These are phyloP conservation scores for Ferdinandea cuprea DNA, from an alignment of 2,888 invertebrate species.

Conservation along the genomic window DNA sequence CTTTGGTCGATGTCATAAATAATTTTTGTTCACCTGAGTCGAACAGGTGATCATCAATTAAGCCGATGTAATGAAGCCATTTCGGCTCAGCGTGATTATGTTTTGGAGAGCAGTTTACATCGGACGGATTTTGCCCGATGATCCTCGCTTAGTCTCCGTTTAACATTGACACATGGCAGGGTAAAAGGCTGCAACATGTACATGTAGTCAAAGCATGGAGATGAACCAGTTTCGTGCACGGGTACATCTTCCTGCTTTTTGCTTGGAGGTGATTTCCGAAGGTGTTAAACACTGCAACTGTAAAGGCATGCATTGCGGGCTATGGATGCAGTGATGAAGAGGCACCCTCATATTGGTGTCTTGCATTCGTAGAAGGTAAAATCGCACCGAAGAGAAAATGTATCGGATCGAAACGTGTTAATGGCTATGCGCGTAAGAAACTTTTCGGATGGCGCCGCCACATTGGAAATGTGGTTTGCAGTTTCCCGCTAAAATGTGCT, in stretches of 20 bases:
- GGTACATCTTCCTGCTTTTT: conserved; percentile 47
- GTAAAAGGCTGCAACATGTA: conserved; percentile 62
- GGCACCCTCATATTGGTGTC: conserved; percentile 45
- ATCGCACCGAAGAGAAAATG: conserved; percentile 23
- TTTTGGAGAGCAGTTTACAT: conserved; percentile 68
- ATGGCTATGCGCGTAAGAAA: conserved; percentile 18
- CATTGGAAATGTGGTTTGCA: not conserved
- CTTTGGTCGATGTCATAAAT: conserved; percentile 60
- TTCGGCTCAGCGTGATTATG: conserved; percentile 74
- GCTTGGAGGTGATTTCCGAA: conserved; percentile 57
- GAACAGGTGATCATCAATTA: conserved; percentile 72
- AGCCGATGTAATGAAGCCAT: conserved; percentile 75
- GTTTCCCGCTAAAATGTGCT: conserved; percentile 8
- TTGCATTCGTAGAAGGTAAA: conserved; percentile 17
- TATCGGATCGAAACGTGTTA: conserved; percentile 28
- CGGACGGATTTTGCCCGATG: conserved; percentile 24
- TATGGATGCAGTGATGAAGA: not conserved
- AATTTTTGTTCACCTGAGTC: conserved; percentile 64
- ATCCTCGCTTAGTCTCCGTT: conserved; percentile 35
- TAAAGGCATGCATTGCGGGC: conserved; percentile 7
- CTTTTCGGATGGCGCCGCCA: not conserved
- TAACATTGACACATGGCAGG: conserved; percentile 72
- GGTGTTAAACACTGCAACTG: conserved; percentile 68
- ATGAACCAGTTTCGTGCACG: conserved; percentile 57
- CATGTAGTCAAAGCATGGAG: too few relatives aligned